These are phyloP conservation scores for Eudasyphora cyanicolor DNA, from an alignment of 2,888 invertebrate species.

Conservation along the genomic window DNA sequence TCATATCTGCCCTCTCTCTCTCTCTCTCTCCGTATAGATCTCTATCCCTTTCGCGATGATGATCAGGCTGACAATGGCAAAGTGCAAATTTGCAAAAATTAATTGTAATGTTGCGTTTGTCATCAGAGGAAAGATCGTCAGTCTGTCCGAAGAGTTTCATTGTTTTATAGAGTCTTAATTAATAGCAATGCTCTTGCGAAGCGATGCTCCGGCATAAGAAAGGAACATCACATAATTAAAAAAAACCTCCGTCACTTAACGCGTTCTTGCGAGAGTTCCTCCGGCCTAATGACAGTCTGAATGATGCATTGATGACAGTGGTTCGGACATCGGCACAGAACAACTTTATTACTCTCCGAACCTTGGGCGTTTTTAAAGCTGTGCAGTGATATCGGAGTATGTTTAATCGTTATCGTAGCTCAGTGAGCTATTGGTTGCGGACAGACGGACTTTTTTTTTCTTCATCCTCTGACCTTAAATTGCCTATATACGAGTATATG, in stretches of 20 bases:
- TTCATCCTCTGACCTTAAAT: no score
- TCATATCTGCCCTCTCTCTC: background rate
- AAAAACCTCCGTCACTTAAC: background rate
- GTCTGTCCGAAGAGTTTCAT: background rate
- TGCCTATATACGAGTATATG: no score
- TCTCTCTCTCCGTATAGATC: background rate
- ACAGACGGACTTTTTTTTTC: no score
- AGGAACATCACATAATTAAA: background rate
- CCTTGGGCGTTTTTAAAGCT: background rate
- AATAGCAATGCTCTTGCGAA: slow-evolving; percentile 14
- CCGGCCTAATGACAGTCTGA: background rate
- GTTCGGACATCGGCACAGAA: background rate
- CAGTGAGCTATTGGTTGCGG: background rate
- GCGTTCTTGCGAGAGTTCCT: background rate
- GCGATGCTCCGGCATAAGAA: no score
- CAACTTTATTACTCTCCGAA: background rate
- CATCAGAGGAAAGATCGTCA: background rate
- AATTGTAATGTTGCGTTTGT: slow-evolving; percentile 61
- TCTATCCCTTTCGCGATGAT: slow-evolving; percentile 39
- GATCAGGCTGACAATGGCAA: slow-evolving; percentile 52
- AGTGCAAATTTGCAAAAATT: slow-evolving; percentile 78
- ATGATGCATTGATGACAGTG: background rate
- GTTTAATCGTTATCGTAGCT: background rate
- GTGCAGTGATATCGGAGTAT: background rate
- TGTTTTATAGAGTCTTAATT: slow-evolving; percentile 47